A percentile compares a stretch with the other conserved stretches of the same genome.
Evolutionary conservation across 1,140 invertebrate genomes (phyloP).

Genomic region (Meloidogyne exigua): DNA sequence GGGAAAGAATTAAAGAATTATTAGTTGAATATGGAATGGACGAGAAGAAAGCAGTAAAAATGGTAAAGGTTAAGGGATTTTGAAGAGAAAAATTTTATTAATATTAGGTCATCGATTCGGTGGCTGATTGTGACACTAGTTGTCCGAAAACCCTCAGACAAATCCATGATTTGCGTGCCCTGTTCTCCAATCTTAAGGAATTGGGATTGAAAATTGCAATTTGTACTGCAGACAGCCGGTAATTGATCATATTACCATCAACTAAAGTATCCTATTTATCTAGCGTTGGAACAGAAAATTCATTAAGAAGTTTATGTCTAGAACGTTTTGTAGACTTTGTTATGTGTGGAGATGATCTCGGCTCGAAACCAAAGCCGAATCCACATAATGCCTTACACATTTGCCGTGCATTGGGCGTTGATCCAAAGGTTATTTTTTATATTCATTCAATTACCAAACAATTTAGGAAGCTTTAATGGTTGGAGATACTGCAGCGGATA

Average conservation of each 20-base stretch:
- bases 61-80: conserved; percentile 36
- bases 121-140: conserved; percentile 51
- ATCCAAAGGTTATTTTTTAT: conserved; percentile 54
- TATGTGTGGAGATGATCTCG: conserved; percentile 67
- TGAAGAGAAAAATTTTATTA: background rate
- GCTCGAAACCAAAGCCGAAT: conserved; percentile 65
- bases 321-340: conserved; percentile 63
- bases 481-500: conserved; percentile 67
- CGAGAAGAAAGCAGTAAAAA: conserved; percentile 39
- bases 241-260: conserved; percentile 8
- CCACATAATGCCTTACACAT: conserved; percentile 67
- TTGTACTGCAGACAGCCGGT: conserved; percentile 66
- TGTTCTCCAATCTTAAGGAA: conserved; percentile 65
- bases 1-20: conserved; percentile 60
- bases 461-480: conserved; percentile 66
- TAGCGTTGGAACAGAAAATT: conserved; percentile 63
- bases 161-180: conserved; percentile 63
- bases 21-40: conserved; percentile 64
- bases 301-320: conserved; percentile 62
- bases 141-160: conserved; percentile 61
- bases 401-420: conserved; percentile 64
- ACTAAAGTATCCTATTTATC: conserved; percentile 19
- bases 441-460: conserved; percentile 58
- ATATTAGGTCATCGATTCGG: conserved; percentile 8
- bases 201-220: conserved; percentile 67